Percentiles rank a stretch among this genome's conserved stretches.
Conservation (phyloP, 2,888 invertebrate species). For the Epistrophella euchroma region DNA sequence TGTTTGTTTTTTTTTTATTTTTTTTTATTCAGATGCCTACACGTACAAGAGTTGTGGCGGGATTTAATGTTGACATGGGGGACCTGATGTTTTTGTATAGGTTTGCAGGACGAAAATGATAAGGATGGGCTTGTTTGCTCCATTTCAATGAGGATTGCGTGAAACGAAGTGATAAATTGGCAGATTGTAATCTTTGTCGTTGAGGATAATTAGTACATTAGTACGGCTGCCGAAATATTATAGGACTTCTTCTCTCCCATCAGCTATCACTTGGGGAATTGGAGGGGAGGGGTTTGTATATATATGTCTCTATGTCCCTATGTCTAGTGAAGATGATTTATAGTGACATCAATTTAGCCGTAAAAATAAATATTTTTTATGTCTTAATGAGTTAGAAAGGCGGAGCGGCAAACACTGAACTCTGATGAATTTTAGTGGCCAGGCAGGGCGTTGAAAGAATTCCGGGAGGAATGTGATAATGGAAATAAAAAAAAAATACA, state of each 20-base stretch:
- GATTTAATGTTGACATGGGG: conserved; percentile 45
- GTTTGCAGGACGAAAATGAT: background rate
- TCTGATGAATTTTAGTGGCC: background rate
- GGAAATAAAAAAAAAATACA: background rate
- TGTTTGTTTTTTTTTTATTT: background rate
- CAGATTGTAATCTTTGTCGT: conserved; percentile 71
- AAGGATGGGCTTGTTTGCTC: conserved; percentile 62
- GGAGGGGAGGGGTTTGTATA: background rate
- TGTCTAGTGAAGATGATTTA: conserved; percentile 57
- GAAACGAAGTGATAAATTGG: conserved; percentile 75
- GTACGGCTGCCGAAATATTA: conserved; percentile 56
- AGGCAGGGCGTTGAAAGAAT: background rate
- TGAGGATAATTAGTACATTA: conserved; percentile 72
- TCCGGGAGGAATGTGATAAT: conserved; percentile 5
- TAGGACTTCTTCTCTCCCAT: background rate
- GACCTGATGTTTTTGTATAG: conserved; percentile 24
- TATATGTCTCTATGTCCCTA: background rate
- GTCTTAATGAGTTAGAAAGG: conserved; percentile 48
- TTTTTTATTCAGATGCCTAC: conserved; percentile 1
- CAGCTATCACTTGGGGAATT: conserved; percentile 1
- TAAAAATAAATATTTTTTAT: conserved; percentile 63
- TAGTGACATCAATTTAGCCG: conserved; percentile 60
- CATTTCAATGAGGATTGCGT: conserved; percentile 72
- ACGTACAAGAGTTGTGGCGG: conserved; percentile 43
- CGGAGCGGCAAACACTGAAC: background rate